Base-by-base conservation (phyloP, 2,888 invertebrate genomes). In the Syritta pipiens region DNA sequence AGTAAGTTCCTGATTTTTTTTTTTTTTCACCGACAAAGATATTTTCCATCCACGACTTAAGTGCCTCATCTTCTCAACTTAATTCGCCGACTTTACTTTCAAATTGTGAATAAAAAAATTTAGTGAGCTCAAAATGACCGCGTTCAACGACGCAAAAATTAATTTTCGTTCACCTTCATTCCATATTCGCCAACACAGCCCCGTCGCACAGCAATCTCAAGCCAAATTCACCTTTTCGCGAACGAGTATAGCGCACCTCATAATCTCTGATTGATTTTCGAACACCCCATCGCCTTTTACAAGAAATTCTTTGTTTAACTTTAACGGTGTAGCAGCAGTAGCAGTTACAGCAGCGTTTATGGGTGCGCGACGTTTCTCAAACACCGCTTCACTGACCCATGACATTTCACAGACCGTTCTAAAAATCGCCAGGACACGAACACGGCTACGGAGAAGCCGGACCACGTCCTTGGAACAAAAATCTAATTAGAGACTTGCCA, bases 401-500 rank as follows among this genome's bases (percentile, higher is more conserved):
- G 55, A 55, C 28, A 63, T 48, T 75, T 48, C 69, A 68, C 42
- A n/a, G n/a, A n/a, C n/a, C n/a, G n/a, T 68, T 14, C 20, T 28
- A 69, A 75, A 75, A 75, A 68, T 51, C 69, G 35, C 55, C 55
- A 55, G 59, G 28, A 48, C 59, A 59, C 40, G n/a, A n/a, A n/a
- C n/a, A n/a, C n/a, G n/a, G n/a, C n/a, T n/a, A n/a, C n/a, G 53
- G 30, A 60, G 48, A 60, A 49, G 53, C 49, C 24, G 79, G n/a
- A n/a, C n/a, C n/a, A 67, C 79, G 37, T 37, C 37, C 62, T 67
- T 74, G 67, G 74, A 55, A 67, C 67, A 74, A 62, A 79, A 79
- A 79, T 67, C 72, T 79, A 79, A 79, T 79, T 74, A 79, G 72
- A 74, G 67, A 67, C 67, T 55, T 57, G 71, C 60, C 67, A 67